phyloP scores from a whole-genome alignment of 2,113 vertebrate species.

The Cheirogaleus medius region DNA sequence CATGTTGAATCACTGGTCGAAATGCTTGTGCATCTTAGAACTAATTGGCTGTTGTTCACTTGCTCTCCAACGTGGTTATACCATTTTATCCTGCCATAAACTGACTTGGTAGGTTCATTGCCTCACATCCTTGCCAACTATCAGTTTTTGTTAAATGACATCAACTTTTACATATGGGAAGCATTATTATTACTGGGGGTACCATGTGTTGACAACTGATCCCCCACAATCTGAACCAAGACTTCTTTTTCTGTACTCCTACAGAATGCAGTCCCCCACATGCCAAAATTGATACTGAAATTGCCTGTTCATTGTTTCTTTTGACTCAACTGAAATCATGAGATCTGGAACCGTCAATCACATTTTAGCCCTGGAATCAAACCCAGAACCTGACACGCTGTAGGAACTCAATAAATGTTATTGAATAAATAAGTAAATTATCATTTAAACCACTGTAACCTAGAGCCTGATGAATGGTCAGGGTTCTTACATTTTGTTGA shows the following conservation, averaged over 20 bases:
- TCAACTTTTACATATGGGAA: background rate
- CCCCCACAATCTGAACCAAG: background rate
- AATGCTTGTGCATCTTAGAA: background rate
- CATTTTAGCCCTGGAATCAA: background rate
- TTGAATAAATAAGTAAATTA: background rate
- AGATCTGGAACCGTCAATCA: background rate
- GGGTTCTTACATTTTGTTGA: background rate
- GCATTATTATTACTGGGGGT: background rate
- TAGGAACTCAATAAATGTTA: too few species aligned
- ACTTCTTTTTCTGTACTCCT: rapidly evolving
- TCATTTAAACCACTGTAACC: rapidly evolving
- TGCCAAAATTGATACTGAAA: background rate
- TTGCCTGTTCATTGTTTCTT: background rate
- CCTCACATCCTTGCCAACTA: background rate
- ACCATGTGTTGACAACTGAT: background rate
- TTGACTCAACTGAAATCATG: background rate
- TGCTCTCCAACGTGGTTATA: rapidly evolving
- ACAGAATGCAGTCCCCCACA: rapidly evolving
- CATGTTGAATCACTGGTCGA: background rate
- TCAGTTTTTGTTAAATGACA: background rate
- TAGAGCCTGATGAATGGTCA: background rate
- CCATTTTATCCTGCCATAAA: background rate
- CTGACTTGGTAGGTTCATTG: too few species aligned
- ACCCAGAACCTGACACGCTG: background rate
- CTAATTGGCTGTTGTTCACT: rapidly evolving